These are phyloP conservation scores for Athrips mouffetella DNA, from an alignment of 2,888 invertebrate species.

Conservation along the genomic window DNA sequence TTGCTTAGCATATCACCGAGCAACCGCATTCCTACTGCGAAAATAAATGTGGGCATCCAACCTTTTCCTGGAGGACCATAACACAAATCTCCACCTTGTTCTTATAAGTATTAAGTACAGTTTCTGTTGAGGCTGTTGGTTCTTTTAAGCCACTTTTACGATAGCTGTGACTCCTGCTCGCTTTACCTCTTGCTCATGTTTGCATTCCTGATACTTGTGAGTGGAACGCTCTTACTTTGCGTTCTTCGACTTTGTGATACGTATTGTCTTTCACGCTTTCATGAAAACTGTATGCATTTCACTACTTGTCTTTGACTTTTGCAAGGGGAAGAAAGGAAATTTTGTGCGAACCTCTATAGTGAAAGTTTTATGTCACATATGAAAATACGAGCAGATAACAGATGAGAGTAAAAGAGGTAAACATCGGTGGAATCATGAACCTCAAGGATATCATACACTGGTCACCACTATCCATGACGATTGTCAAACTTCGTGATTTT, in stretches of 20 bases:
- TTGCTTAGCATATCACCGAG: conserved; percentile 70
- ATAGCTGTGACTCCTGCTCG: conserved; percentile 37
- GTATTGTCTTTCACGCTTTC: conserved; percentile 64
- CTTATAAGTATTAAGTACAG: not conserved
- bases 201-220: conserved; percentile 66
- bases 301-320: conserved; percentile 33
- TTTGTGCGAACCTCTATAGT: too few species aligned
- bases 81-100: conserved; percentile 4
- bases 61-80: conserved; percentile 29
- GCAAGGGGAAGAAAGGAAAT: too few species aligned
- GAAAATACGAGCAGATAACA: too few species aligned
- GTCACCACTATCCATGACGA: too few species aligned
- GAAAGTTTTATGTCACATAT: too few species aligned
- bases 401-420: too few species aligned
- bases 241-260: conserved; percentile 59
- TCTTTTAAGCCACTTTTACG: conserved; percentile 29
- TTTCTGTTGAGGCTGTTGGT: conserved; percentile 17
- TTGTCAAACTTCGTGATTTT: too few species aligned
- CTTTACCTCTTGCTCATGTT: conserved; percentile 59
- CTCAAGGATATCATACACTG: too few species aligned
- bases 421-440: not conserved
- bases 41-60: conserved; percentile 61
- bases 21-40: conserved; percentile 59
- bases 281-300: conserved; percentile 56
- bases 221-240: conserved; percentile 67